phyloP scores from a whole-genome alignment of 1,140 invertebrate genomes.

The Leptestheria dahalacensis region DNA sequence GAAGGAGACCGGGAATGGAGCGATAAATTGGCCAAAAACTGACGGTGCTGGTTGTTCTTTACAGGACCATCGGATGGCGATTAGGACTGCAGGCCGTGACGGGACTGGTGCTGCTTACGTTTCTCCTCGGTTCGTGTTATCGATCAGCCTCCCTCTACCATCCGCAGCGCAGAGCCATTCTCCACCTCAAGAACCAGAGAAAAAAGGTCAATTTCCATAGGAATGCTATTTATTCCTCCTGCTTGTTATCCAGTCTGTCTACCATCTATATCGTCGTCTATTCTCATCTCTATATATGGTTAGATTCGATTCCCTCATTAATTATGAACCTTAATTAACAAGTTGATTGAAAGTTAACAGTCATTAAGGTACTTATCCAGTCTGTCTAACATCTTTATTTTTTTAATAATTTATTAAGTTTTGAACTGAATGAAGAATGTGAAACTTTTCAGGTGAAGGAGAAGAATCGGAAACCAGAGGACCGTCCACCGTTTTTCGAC shows the following conservation, averaged over 20 bases:
- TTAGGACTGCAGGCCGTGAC: constrained; percentile 72
- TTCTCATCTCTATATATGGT: too few species aligned
- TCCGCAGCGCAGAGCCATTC: constrained; percentile 69
- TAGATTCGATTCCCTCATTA: too few species aligned
- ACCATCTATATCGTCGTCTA: too few species aligned
- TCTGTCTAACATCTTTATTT: too few species aligned
- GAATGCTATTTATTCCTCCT: not conserved
- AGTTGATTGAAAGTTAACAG: too few species aligned
- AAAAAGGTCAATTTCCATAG: constrained; percentile 48
- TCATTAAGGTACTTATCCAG: too few species aligned
- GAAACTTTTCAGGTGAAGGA: constrained; percentile 21
- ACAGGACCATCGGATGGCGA: constrained; percentile 72
- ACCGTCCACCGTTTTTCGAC: constrained; percentile 68
- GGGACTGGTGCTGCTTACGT: constrained; percentile 63
- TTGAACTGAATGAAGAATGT: not conserved
- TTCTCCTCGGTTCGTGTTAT: constrained; percentile 75
- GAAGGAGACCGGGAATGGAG: too few species aligned
- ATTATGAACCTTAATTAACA: too few species aligned
- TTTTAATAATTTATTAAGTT: too few species aligned
- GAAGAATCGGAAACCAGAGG: constrained; percentile 34
- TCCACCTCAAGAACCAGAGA: constrained; percentile 81
- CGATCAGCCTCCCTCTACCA: constrained; percentile 78
- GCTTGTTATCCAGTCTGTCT: not conserved
- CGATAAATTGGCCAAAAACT: too few species aligned
- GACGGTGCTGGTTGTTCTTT: not conserved